A percentile compares a stretch with the other conserved stretches of the same genome.
phyloP scores from a whole-genome alignment of 2,113 vertebrate genomes.

The Microcebus tavaratra region DNA sequence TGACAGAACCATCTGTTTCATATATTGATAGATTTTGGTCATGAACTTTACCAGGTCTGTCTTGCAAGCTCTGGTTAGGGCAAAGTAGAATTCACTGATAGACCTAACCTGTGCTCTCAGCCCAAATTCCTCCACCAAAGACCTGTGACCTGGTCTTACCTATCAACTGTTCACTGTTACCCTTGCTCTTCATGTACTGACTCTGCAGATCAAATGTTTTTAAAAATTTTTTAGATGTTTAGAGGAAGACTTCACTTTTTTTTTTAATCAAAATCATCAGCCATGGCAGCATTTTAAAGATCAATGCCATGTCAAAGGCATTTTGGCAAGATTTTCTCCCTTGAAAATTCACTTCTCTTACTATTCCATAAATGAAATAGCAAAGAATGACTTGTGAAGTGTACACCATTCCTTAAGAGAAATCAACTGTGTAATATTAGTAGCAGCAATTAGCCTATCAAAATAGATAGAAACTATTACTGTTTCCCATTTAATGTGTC shows the following conservation, averaged over 20 bases:
- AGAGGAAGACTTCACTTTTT: neutral
- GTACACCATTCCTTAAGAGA: conserved; percentile 20
- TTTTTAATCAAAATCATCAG: neutral
- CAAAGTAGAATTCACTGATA: neutral
- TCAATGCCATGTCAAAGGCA: neutral
- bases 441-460: neutral
- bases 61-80: neutral
- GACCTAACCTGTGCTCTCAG: neutral
- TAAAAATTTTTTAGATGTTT: neutral
- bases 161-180: neutral
- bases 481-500: conserved; percentile 4
- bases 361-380: neutral
- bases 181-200: neutral
- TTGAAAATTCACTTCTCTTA: conserved; percentile 30
- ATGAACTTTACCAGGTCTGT: neutral
- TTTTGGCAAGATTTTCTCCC: conserved; percentile 37
- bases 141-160: neutral
- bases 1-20: neutral
- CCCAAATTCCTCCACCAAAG: neutral
- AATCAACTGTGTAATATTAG: conserved; percentile 28
- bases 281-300: conserved; percentile 15
- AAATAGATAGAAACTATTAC: neutral
- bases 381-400: neutral
- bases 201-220: neutral
- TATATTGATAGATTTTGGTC: neutral